Conservation (phyloP, 2,113 vertebrate genomes). For the Octodon degus region DNA sequence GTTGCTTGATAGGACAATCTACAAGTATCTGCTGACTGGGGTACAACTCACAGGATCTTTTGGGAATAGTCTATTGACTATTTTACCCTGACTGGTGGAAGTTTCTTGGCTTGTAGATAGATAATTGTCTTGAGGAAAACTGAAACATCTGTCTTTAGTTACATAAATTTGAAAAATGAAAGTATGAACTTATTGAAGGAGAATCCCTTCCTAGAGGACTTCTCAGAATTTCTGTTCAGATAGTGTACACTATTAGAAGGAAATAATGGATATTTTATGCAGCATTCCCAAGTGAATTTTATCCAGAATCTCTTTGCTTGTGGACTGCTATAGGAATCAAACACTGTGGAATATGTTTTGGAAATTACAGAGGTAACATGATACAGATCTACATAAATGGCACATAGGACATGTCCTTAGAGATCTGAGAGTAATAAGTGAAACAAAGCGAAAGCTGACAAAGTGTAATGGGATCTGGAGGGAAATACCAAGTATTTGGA, state of each 20-base stretch:
- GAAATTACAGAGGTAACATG: neutral
- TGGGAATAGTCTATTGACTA: neutral
- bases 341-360: neutral
- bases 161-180: neutral
- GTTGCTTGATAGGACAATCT: neutral
- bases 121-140: neutral
- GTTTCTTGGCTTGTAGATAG: neutral
- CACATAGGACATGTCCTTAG: too few relatives aligned
- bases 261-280: neutral
- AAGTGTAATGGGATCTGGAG: neutral
- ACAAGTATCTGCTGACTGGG: neutral
- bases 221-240: neutral
- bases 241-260: neutral
- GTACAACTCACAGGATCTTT: neutral
- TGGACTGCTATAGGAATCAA: neutral
- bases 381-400: neutral
- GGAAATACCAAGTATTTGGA: neutral
- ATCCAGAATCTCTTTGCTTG: neutral
- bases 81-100: neutral
- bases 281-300: neutral
- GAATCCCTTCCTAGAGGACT: neutral
- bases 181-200: neutral
- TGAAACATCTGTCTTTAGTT: neutral
- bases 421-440: neutral
- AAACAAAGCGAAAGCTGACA: neutral